These are phyloP conservation scores for Odontocolon sp. DNA, from an alignment of 2,888 invertebrate genomes.

Conservation along the genomic window DNA sequence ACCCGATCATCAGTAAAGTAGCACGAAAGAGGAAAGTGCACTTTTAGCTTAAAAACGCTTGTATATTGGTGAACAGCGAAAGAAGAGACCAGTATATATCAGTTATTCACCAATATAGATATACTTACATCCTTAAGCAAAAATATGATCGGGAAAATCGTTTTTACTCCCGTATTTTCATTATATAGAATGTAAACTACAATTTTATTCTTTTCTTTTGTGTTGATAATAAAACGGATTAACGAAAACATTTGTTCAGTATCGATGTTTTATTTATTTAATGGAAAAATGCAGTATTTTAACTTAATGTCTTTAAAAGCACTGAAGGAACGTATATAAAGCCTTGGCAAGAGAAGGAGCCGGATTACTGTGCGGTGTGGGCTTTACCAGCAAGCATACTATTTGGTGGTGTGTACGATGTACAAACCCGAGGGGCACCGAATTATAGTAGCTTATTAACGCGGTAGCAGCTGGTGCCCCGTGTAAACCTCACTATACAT, in stretches of 20 bases:
- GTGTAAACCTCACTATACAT: conserved; percentile 68
- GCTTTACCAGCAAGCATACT: neutral
- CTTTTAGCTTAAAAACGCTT: conserved; percentile 27
- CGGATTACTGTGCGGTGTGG: conserved; percentile 35
- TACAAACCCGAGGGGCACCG: conserved; percentile 54
- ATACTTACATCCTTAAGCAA: neutral
- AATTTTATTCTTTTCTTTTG: too few species aligned
- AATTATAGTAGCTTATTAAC: conserved; percentile 74
- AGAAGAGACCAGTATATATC: neutral
- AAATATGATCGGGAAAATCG: too few species aligned
- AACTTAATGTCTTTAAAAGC: too few species aligned
- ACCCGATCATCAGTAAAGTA: conserved; percentile 21
- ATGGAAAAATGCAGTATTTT: too few species aligned
- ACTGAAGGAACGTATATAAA: conserved; percentile 1
- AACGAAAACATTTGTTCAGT: too few species aligned
- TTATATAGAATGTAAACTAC: too few species aligned
- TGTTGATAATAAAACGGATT: too few species aligned
- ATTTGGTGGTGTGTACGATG: conserved; percentile 57
- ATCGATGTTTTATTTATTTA: too few species aligned
- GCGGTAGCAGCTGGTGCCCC: conserved; percentile 70
- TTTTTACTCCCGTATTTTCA: too few species aligned
- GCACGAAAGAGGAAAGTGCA: conserved; percentile 25
- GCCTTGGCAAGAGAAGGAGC: conserved; percentile 3
- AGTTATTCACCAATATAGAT: neutral
- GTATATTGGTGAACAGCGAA: neutral